phyloP scores from a whole-genome alignment of 2,888 invertebrate species.

The Melanostoma mellinum region DNA sequence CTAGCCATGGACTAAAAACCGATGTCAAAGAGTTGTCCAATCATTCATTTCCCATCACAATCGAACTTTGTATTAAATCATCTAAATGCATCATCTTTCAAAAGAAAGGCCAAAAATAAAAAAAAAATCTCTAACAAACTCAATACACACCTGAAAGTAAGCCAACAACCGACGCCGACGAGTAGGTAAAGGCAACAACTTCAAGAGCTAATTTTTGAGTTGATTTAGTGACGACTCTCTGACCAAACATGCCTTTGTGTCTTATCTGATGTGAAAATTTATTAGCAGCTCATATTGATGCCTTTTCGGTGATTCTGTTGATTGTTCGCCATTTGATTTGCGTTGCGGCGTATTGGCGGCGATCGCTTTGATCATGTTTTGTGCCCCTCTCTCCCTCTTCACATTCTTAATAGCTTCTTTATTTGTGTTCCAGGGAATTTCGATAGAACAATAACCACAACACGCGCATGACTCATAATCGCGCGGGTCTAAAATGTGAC shows the following conservation, averaged over 20 bases:
- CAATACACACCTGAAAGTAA: slow-evolving; percentile 5
- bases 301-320: slow-evolving; percentile 65
- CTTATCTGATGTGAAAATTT: slow-evolving; percentile 70
- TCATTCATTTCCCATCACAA: too few species aligned
- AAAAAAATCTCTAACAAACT: neutral
- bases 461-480: slow-evolving; percentile 48
- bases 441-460: slow-evolving; percentile 47
- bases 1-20: too few species aligned
- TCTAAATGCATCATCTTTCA: too few species aligned
- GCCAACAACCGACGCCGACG: slow-evolving; percentile 27
- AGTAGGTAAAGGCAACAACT: slow-evolving; percentile 41
- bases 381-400: slow-evolving; percentile 46
- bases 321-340: slow-evolving; percentile 64
- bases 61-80: too few species aligned
- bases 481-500: slow-evolving; percentile 49
- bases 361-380: slow-evolving; percentile 43
- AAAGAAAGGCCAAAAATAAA: neutral
- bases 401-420: slow-evolving; percentile 67
- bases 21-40: too few species aligned
- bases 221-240: slow-evolving; percentile 63
- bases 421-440: slow-evolving; percentile 59
- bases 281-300: slow-evolving; percentile 70
- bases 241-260: slow-evolving; percentile 7
- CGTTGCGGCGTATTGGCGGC: slow-evolving; percentile 65
- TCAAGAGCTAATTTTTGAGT: slow-evolving; percentile 58